These are phyloP conservation scores for Hexactinellida sp. DNA, from an alignment of 37 sponge, comb jelly and placozoan genomes.

Conservation along the genomic window DNA sequence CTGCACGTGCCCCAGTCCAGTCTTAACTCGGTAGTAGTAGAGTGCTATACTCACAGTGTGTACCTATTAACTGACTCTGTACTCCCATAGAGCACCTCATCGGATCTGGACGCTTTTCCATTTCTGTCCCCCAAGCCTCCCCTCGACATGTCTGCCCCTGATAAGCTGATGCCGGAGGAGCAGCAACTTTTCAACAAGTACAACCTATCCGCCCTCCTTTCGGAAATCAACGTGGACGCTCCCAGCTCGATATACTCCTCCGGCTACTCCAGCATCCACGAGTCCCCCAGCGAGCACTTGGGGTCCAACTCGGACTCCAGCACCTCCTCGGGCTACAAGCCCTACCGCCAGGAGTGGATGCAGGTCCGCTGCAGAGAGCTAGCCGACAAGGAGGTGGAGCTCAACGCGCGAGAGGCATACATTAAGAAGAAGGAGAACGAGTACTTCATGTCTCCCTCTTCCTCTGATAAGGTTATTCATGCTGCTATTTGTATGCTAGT, in stretches of 20 bases:
- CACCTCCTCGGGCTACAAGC: conserved; percentile 36
- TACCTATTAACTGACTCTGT: background rate
- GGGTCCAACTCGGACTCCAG: background rate
- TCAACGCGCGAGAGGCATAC: background rate
- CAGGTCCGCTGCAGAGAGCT: conserved; percentile 21
- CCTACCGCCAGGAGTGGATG: conserved; percentile 75
- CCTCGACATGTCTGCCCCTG: background rate
- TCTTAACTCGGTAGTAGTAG: background rate
- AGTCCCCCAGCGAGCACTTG: background rate
- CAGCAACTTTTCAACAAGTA: background rate
- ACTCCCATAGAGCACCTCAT: background rate
- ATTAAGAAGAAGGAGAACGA: conserved; percentile 5
- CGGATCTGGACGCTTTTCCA: background rate
- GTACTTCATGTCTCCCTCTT: background rate
- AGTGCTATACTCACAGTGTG: too few species aligned
- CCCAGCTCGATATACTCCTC: background rate
- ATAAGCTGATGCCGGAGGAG: background rate
- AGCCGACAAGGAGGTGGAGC: conserved; percentile 6
- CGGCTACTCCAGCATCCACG: background rate
- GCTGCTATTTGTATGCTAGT: background rate
- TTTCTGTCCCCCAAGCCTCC: background rate
- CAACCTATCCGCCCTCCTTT: background rate
- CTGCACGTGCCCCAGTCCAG: background rate
- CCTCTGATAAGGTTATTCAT: background rate
- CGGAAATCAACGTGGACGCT: background rate